phyloP scores from a whole-genome alignment of 2,888 invertebrate species.

The Eupeodes latifasciatus region DNA sequence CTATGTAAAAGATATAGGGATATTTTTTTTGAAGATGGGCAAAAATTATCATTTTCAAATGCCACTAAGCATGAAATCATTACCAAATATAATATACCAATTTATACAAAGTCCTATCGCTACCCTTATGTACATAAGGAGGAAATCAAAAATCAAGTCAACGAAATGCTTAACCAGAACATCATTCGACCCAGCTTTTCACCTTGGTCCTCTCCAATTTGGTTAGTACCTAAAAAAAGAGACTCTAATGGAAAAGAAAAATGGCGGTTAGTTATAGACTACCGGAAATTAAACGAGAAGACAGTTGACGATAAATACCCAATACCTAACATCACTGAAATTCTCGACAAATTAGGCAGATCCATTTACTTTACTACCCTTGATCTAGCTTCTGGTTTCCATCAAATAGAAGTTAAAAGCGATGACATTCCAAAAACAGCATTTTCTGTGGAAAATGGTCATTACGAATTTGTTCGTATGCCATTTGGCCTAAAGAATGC shows the following conservation, averaged over 20 bases:
- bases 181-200: constrained; percentile 62
- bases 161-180: constrained; percentile 48
- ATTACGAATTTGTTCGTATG: constrained; percentile 61
- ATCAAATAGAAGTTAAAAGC: constrained; percentile 27
- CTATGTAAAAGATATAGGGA: constrained; percentile 56
- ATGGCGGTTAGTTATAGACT: constrained; percentile 62
- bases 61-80: constrained; percentile 59
- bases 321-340: constrained; percentile 68
- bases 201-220: constrained; percentile 58
- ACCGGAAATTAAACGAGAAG: constrained; percentile 48
- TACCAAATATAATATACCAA: constrained; percentile 58
- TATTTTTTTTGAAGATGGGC: constrained; percentile 38
- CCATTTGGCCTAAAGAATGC: constrained; percentile 54
- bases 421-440: constrained; percentile 53
- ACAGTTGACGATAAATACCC: constrained; percentile 64
- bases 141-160: constrained; percentile 24
- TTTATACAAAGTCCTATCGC: constrained; percentile 64
- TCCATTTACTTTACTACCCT: constrained; percentile 51
- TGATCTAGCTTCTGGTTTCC: constrained; percentile 29
- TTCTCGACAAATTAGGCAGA: constrained; percentile 71
- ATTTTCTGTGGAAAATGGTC: constrained; percentile 39
- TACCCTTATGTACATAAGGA: constrained; percentile 47
- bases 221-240: constrained; percentile 56
- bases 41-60: constrained; percentile 45
- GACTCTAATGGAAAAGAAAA: constrained; percentile 47